A percentile compares a stretch with the other conserved stretches of the same genome.
Evolutionary conservation across 1,140 invertebrate genomes (phyloP).

Genomic region (Semibalanus balanoides): DNA sequence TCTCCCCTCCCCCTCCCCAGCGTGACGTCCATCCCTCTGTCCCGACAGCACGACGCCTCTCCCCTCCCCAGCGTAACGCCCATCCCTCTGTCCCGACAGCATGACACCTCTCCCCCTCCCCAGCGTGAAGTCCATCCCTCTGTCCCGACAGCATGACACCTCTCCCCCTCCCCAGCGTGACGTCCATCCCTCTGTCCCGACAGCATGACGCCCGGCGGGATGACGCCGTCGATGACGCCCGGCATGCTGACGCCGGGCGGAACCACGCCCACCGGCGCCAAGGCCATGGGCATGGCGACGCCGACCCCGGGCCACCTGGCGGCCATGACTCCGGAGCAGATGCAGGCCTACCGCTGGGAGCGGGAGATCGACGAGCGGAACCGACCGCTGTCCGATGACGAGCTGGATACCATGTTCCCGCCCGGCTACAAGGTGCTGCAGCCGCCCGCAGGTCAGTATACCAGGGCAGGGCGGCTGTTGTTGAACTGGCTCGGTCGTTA

Average conservation of each 20-base stretch:
- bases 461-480: too few species aligned
- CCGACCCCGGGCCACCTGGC: constrained; percentile 85
- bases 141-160: constrained; percentile 39
- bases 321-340: constrained; percentile 96
- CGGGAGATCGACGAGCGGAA: constrained; percentile 97
- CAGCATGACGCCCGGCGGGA: constrained; percentile 42
- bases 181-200: constrained; percentile 18
- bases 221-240: constrained; percentile 54
- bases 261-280: constrained; percentile 82
- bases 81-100: too few species aligned
- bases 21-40: too few species aligned
- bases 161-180: too few species aligned
- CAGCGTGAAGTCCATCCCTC: too few species aligned
- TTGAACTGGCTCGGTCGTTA: too few species aligned
- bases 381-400: constrained; percentile 87
- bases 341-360: constrained; percentile 98
- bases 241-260: constrained; percentile 54
- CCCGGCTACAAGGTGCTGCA: constrained; percentile 94
- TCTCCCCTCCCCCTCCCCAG: constrained; percentile 15
- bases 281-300: constrained; percentile 95
- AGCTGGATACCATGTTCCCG: constrained; percentile 92
- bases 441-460: constrained; percentile 64
- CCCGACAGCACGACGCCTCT: too few species aligned
- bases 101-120: too few species aligned
- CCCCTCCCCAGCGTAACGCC: too few species aligned